These are phyloP conservation scores for Psammodynastes pulverulentus DNA, from an alignment of 2,113 vertebrate species.

Conservation along the genomic window DNA sequence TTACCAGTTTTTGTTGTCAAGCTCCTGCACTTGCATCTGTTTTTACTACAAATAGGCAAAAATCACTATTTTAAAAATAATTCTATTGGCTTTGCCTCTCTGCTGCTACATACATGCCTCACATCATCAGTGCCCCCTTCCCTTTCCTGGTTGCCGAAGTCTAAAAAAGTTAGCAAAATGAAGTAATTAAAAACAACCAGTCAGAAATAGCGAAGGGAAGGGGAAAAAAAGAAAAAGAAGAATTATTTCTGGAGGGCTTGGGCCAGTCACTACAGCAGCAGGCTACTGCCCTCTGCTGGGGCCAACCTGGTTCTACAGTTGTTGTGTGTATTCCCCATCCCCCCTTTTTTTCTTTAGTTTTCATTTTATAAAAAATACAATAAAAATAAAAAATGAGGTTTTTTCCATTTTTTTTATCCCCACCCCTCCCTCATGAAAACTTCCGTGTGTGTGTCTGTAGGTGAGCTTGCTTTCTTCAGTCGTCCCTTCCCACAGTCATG, in stretches of 20 bases:
- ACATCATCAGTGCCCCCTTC: background rate
- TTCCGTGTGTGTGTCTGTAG: background rate
- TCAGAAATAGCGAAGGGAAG: background rate
- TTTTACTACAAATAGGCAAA: constrained; percentile 9
- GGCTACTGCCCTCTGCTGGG: constrained; percentile 1
- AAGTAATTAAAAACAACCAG: background rate
- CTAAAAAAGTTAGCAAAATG: constrained; percentile 7
- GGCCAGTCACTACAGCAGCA: background rate
- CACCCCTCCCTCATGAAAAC: constrained; percentile 3
- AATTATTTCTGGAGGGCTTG: background rate
- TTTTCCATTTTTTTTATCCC: background rate
- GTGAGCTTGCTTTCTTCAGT: background rate
- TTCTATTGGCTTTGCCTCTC: background rate
- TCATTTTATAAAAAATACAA: constrained; percentile 39
- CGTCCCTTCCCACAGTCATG: constrained; percentile 58
- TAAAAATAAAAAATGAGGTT: constrained; percentile 34
- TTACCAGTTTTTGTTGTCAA: background rate
- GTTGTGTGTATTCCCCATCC: constrained; percentile 16
- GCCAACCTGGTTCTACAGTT: constrained; percentile 30
- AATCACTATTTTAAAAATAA: background rate
- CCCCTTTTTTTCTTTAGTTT: background rate
- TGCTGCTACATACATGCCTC: background rate
- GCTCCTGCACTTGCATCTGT: background rate
- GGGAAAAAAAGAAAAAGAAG: background rate
- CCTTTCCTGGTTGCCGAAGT: background rate